Percentiles rank a stretch among this genome's conserved stretches.
phyloP scores from a whole-genome alignment of 2,888 invertebrate species.

The Mythimna ferrago region DNA sequence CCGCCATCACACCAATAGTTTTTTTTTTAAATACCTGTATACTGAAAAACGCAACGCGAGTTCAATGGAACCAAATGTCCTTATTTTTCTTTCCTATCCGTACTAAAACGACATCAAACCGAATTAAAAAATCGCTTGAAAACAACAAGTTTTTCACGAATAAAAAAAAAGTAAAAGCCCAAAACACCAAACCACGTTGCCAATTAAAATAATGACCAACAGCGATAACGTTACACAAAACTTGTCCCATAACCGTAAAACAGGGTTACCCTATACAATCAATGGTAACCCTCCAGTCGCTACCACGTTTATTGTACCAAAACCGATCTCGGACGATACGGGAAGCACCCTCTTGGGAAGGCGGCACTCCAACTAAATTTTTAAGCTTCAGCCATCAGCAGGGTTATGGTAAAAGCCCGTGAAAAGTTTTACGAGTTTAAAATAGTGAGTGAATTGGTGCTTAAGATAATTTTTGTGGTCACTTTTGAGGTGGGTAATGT shows the following conservation, averaged over 20 bases:
- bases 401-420: conserved; percentile 17
- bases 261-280: conserved; percentile 72
- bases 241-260: conserved; percentile 73
- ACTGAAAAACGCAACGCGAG: too few species aligned
- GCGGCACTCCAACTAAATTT: conserved; percentile 32
- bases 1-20: too few species aligned
- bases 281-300: conserved; percentile 61
- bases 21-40: too few species aligned
- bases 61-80: too few species aligned
- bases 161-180: conserved; percentile 1
- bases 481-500: not conserved
- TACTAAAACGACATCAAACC: not conserved
- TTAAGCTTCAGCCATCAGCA: conserved; percentile 41
- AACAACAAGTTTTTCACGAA: not conserved
- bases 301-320: conserved; percentile 51
- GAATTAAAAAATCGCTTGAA: not conserved
- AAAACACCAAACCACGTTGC: conserved; percentile 42
- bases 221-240: conserved; percentile 59
- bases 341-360: conserved; percentile 73
- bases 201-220: conserved; percentile 63
- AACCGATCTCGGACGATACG: conserved; percentile 67
- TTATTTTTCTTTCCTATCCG: not conserved
- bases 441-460: conserved; percentile 7
- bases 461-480: conserved; percentile 3
- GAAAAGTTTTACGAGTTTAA: conserved; percentile 29